A percentile compares a stretch with the other conserved stretches of the same genome.
These are phyloP conservation scores for Branchellion lobata DNA, from an alignment of 2,888 invertebrate genomes.

Conservation along the genomic window DNA sequence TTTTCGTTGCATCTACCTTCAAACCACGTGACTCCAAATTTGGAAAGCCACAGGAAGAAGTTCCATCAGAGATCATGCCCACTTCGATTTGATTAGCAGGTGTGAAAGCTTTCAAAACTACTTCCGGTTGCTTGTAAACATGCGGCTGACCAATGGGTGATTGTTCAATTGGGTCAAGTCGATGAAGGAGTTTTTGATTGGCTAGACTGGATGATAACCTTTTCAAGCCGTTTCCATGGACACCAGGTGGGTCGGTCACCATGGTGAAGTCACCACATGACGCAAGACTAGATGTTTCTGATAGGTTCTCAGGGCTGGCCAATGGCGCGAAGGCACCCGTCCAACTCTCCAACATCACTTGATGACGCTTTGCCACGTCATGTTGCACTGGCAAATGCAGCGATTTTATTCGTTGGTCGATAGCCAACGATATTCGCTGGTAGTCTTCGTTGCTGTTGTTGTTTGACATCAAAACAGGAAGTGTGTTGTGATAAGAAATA, in stretches of 20 bases:
- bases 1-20: not conserved
- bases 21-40: not conserved
- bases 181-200: constrained; percentile 33
- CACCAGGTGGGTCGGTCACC: not conserved
- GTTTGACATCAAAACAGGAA: not conserved
- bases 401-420: not conserved
- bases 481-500: not conserved
- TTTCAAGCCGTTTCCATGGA: constrained; percentile 35
- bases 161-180: constrained; percentile 46
- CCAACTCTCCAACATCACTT: constrained; percentile 40
- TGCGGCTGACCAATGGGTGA: constrained; percentile 41
- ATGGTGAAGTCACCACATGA: constrained; percentile 23
- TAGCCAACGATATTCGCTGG: not conserved
- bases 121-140: not conserved
- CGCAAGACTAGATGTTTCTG: constrained; percentile 45
- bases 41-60: not conserved
- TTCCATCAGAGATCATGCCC: not conserved
- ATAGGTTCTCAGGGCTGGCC: constrained; percentile 45
- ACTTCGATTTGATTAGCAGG: not conserved
- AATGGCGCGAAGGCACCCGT: constrained; percentile 42
- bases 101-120: no score
- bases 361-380: constrained; percentile 16
- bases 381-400: not conserved
- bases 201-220: constrained; percentile 34
- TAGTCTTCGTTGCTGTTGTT: constrained; percentile 22